These are phyloP conservation scores for Uria aalge DNA, from an alignment of 2,113 vertebrate species.

Conservation along the genomic window DNA sequence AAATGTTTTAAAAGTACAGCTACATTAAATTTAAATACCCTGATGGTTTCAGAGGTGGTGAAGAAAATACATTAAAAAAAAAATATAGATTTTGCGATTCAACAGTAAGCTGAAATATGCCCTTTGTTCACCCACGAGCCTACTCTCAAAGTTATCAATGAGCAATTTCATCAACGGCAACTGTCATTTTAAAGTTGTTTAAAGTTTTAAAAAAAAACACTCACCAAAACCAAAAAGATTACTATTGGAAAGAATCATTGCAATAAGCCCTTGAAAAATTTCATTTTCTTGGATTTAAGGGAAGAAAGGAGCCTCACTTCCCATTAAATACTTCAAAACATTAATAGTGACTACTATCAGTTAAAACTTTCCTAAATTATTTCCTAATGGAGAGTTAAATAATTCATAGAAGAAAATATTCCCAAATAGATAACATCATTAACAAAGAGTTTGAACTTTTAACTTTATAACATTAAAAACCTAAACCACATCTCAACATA, in stretches of 20 bases:
- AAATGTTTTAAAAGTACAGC: neutral
- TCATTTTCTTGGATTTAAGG: neutral
- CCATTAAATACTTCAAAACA: neutral
- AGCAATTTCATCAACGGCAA: neutral
- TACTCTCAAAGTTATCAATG: neutral
- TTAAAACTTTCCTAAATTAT: neutral
- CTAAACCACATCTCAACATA: neutral
- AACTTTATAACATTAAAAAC: neutral
- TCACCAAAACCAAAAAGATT: neutral
- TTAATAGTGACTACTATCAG: neutral
- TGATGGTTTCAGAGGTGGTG: neutral
- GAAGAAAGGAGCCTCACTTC: neutral
- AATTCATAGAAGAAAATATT: neutral
- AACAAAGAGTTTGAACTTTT: neutral
- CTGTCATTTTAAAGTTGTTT: neutral
- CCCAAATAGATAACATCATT: neutral
- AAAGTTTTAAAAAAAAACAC: neutral
- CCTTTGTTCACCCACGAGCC: neutral
- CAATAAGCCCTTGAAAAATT: neutral
- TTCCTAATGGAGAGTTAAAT: neutral
- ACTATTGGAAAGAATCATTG: neutral
- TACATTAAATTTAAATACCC: neutral
- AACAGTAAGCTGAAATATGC: neutral
- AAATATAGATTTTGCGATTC: neutral
- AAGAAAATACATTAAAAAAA: neutral